Base-by-base conservation (phyloP, 2,888 invertebrate genomes). In the Limenitis camilla region DNA sequence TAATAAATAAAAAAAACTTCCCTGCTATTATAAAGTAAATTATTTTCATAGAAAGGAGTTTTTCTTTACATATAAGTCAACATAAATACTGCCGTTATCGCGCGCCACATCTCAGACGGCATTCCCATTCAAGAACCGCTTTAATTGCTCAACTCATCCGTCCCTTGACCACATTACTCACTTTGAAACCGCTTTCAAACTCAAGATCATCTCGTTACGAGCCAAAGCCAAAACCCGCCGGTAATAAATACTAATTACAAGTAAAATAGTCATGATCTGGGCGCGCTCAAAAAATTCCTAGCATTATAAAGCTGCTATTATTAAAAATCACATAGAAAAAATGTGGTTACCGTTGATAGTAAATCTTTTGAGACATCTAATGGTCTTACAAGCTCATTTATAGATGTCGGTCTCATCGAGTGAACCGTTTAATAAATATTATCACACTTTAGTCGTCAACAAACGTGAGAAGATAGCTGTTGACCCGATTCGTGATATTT, bases 241-340 rank as follows among this genome's bases (percentile, higher is more conserved):
- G 79, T 77, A 82, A 86, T 85, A 86, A 86, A 84, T 86, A 85
- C 83, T 82, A 85, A 86, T 87, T 86, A 87, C 86, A 74, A 75
- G 81, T 79, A 78, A 83, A 85, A 85, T 79, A 81, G 77, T 56
- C 73, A 77, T 65, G 85, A 85, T 84, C 83, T 71, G 75, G 84
- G 86, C 84, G 73, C 69, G 64, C 60, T 73, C 69, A 65, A 81
- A 65, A 81, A 81, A 80, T 78, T 80, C 81, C 74, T 67, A 64
- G 71, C 72, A 72, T 74, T 75, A 76, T 69, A 71, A 65, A 65
- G 67, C 66, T 61, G 67, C 69, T 67, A 54, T 56, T 50, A 64
- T 70, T 64, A 62, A 69, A 69, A 67, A 40, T 49, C 45, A 43
- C 36, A 40, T 47, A 69, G 69, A 74, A 78, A 79, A 74, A 70